Evolutionary conservation across 2,797 vertebrate genomes (phyloP), one percentile per base, ranked within the genome.

Genomic region (Lepilemur septentrionalis): DNA sequence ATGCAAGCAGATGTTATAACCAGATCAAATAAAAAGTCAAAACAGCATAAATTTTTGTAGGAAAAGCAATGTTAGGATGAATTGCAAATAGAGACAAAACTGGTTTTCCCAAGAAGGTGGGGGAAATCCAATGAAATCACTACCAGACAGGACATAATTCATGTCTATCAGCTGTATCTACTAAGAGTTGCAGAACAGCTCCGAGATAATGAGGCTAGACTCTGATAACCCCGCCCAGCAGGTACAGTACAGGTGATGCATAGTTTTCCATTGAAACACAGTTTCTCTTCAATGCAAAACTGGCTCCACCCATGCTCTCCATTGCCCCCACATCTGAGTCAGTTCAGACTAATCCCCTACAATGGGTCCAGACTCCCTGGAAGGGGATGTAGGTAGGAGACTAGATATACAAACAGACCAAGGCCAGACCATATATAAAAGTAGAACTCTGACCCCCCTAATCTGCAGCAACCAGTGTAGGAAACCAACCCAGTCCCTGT

Each of bases 401-500:
- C 22, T 52, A 50, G 12, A 67, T 25, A n/a, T 13, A 63, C 11
- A 61, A 55, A 48, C 38, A 75, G 5, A 46, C n/a, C 46, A 78
- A 7, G 9, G 7, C 61, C 38, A 83, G 30, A 61, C 46, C 8
- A 43, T 1, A 50, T 6, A 22, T 12, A 43, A 22, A 69, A 41
- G 67, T 7, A 82, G 69, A 63, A 57, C 46, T 65, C 67, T 94
- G 67, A 80, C 23, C 55, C 41, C 55, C 22, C 52, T 5, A 12
- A 4, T 43, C 38, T 69, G n/a, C 25, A 43, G 35, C 15, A 52
- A 41, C 46, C 78, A 61, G 32, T 17, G 41, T 12, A 81, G 67
- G 23, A 61, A 48, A 23, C 35, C 11, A 59, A 20, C 35, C 25
- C 41, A 32, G 5, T 46, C 94, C 98, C 98, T 94, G 95, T 96